Base-by-base conservation (phyloP, 1,140 invertebrate genomes). In the Bombus breviceps region DNA sequence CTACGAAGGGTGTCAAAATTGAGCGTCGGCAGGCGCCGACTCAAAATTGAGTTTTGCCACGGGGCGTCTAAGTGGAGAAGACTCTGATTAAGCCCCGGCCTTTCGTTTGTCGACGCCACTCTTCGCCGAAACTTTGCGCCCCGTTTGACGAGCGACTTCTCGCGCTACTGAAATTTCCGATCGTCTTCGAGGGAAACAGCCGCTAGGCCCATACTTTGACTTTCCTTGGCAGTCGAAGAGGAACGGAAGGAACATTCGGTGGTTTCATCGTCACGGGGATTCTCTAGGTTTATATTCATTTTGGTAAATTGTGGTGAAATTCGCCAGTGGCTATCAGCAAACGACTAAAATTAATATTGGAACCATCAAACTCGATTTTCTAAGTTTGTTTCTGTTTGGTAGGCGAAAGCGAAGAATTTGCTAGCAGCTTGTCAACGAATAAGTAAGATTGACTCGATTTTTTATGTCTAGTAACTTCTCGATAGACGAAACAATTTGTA, bases 41-140 rank as follows among this genome's bases (percentile, higher is more conserved):
- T 95, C 93, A 94, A 95, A 95, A 95, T 95, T 94, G 94, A 95
- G 94, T 95, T 95, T 95, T 94, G 91, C 92, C 83, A 81, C 86
- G 53, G 83, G 88, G 88, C 79, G 88, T 86, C 91, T 93, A 94
- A 94, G 93, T 93, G 92, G 87, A 93, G 92, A 91, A 93, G 93
- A 94, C 91, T 93, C 93, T 95, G 93, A 95, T 95, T 95, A 95
- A 94, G 87, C 79, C 90, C 91, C 87, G 76, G 85, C 75, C 91
- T 93, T 93, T 93, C 90, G 86, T 89, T 89, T 77, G 74, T 78
- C 86, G 81, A 88, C 88, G 77, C 77, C 72, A 79, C 75, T 79
- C 75, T 53, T 64, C 81, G 39, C 0, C 59, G 39, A 73, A 85
- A 85, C 78, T 72, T 85, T 80, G 76, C n/a, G 39, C 39, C 78